Evolutionary conservation across 2,113 vertebrate genomes (phyloP), one percentile per base, ranked within the genome.

Genomic region (Oryzias curvinotus): DNA sequence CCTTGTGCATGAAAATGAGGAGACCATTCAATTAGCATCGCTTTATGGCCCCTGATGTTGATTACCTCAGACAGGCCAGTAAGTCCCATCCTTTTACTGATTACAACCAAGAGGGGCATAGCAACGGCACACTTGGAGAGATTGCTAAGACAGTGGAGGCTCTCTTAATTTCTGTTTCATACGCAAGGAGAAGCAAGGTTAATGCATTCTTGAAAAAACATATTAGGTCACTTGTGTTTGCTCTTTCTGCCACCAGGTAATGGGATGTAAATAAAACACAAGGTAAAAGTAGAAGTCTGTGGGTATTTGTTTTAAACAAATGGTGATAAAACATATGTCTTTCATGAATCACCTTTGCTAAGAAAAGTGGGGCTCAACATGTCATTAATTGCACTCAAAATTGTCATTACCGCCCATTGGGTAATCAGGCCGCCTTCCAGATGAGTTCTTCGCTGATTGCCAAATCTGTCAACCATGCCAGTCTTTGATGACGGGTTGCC

Each of bases 21-120:
- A 73, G 59, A 78, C 88, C 88, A 89, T 91, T 93, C 90, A 92
- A 91, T 93, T 93, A 91, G 88, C 72, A 66, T 75, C 62, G 80
- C 83, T 88, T 89, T 90, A 90, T 77, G 82, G 83, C 75, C 79
- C 78, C 87, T 89, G 90, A 91, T 87, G 89, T 86, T 92, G 90
- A 93, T 92, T 87, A 90, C 81, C 85, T 86, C 73, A 89, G 90
- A 93, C 91, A 91, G 85, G 77, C 89, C 87, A 67, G 79, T 73
- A 72, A 80, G 85, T 87, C 79, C 75, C 82, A 82, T 89, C 84
- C 80, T 88, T 82, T 84, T 68, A 65, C 87, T 91, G 91, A 93
- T 93, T 91, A 89, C 87, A 92, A 84, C 77, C 64, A 77, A 87
- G 87, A 76, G 62, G 63, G 79, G 76, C 62, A 55, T 73, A 28